Conservation (phyloP, 2,797 vertebrate genomes). For the Huso huso region DNA sequence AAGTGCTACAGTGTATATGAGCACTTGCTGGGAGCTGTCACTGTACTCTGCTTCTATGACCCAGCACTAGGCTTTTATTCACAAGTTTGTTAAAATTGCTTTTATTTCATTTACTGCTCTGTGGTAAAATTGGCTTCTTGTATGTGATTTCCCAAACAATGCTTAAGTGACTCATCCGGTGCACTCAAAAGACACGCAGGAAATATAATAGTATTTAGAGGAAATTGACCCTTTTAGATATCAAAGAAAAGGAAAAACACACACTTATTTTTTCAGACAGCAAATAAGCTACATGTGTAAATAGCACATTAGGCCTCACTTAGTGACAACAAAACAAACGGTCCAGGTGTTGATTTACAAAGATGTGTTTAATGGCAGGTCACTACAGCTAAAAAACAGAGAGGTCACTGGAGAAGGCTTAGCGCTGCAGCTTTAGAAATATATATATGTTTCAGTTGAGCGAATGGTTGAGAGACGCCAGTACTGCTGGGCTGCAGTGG, state of each 20-base stretch:
- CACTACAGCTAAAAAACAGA: neutral
- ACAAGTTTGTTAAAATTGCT: no score
- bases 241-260: neutral
- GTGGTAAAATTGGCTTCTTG: no score
- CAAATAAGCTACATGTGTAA: neutral
- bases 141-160: neutral
- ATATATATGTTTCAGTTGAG: no score
- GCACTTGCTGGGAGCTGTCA: no score
- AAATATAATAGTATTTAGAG: neutral
- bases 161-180: neutral
- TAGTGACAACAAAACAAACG: neutral
- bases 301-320: slow-evolving; percentile 5
- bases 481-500: neutral
- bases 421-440: no score
- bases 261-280: neutral
- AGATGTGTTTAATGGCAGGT: neutral
- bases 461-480: neutral
- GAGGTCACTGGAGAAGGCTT: neutral
- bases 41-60: no score
- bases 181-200: neutral
- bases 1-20: no score
- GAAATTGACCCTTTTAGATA: neutral
- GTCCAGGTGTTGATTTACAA: neutral
- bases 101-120: no score
- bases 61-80: no score